A percentile compares a stretch with the other conserved stretches of the same genome.
Conservation (phyloP, 2,797 vertebrate species). For the Megaceryle alcyon region DNA sequence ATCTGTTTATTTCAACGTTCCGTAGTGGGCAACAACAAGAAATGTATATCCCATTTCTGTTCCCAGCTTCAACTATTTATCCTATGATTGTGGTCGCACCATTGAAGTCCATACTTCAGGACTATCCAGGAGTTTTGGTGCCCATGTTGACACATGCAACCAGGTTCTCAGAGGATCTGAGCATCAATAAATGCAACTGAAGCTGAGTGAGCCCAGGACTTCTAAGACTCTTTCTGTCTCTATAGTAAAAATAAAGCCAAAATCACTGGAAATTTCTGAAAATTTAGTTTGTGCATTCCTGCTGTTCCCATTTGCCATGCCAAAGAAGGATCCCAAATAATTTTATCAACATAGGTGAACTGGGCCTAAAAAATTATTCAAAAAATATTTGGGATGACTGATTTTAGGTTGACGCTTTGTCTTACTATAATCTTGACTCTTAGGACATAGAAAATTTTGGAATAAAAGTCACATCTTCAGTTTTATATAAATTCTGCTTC, state of each 20-base stretch:
- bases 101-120: neutral
- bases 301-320: neutral
- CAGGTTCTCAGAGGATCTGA: neutral
- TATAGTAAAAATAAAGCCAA: neutral
- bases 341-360: neutral
- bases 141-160: neutral
- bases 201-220: neutral
- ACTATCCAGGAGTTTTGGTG: neutral
- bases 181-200: neutral
- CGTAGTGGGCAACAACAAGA: neutral
- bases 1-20: slow-evolving; percentile 12
- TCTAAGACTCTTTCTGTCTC: neutral
- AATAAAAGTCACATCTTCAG: neutral
- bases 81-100: neutral
- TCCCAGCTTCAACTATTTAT: neutral
- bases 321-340: neutral
- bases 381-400: neutral
- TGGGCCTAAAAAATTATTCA: neutral
- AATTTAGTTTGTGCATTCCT: neutral
- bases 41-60: neutral
- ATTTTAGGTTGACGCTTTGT: neutral
- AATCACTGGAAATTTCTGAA: neutral
- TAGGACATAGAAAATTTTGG: neutral
- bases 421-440: neutral
- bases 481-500: neutral